Conservation (phyloP, 2,888 invertebrate genomes). For the Acrobasis consociella region DNA sequence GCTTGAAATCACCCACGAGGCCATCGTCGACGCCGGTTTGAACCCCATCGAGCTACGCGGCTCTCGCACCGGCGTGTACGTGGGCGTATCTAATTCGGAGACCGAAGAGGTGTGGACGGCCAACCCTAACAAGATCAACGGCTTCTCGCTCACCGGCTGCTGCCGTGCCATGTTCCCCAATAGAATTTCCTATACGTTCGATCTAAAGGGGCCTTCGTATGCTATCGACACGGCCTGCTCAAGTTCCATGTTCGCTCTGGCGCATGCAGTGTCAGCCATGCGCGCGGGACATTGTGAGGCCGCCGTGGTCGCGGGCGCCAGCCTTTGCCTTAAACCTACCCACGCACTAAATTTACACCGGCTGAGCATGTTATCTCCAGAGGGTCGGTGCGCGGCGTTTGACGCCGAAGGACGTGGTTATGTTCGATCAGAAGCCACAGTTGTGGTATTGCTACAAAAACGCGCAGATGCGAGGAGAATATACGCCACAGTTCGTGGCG, state of each 20-base stretch:
- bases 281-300: constrained; percentile 95
- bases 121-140: constrained; percentile 93
- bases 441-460: constrained; percentile 91
- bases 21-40: constrained; percentile 93
- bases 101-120: constrained; percentile 94
- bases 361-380: constrained; percentile 95
- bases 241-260: constrained; percentile 94
- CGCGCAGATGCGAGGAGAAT: constrained; percentile 88
- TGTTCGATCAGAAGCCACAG: constrained; percentile 94
- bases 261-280: constrained; percentile 92
- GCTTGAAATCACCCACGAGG: constrained; percentile 95
- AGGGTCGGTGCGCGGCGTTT: constrained; percentile 97
- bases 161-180: constrained; percentile 98
- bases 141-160: constrained; percentile 96
- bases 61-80: constrained; percentile 95
- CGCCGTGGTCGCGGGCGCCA: constrained; percentile 96
- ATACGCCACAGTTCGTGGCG: constrained; percentile 93
- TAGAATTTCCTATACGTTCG: constrained; percentile 97
- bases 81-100: constrained; percentile 95
- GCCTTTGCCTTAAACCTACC: constrained; percentile 94
- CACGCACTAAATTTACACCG: constrained; percentile 96
- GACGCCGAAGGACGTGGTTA: constrained; percentile 96
- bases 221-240: constrained; percentile 99
- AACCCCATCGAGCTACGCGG: constrained; percentile 94
- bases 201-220: constrained; percentile 97